Evolutionary conservation across 2,888 invertebrate species (phyloP).

Genomic region (Drosophila atroscutellata): DNA sequence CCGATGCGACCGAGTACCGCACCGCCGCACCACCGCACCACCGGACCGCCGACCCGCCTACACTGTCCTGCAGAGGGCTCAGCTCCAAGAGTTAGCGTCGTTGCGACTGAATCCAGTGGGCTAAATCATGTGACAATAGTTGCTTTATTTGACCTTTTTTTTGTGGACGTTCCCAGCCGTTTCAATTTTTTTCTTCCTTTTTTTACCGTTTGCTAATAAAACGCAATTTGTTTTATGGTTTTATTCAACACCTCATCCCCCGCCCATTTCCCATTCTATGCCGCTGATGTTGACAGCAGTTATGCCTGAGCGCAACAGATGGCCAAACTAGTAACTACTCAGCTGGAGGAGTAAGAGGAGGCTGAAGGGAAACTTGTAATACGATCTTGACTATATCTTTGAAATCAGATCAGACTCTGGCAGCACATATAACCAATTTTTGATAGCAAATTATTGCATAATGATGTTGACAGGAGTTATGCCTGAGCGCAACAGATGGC

Average conservation of each 20-base stretch:
- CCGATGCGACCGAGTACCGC: slow-evolving; percentile 32
- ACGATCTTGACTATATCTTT: not conserved
- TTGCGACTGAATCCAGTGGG: slow-evolving; percentile 32
- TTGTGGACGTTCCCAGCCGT: slow-evolving; percentile 16
- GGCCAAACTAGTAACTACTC: not conserved
- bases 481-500: slow-evolving; percentile 26
- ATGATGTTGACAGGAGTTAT: not conserved
- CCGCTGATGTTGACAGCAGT: not conserved
- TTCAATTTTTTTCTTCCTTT: slow-evolving; percentile 8
- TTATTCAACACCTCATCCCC: slow-evolving; percentile 13
- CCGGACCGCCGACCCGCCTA: not conserved
- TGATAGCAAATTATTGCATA: too few species aligned
- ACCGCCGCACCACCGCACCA: not conserved
- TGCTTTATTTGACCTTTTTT: slow-evolving; percentile 55
- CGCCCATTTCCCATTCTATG: not conserved
- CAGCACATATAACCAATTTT: not conserved
- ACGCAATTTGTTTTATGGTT: slow-evolving; percentile 73
- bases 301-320: slow-evolving; percentile 26
- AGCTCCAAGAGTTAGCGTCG: slow-evolving; percentile 20
- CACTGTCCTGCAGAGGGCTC: slow-evolving; percentile 20
- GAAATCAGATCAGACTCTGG: not conserved
- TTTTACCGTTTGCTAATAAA: slow-evolving; percentile 66
- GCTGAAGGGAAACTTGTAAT: too few species aligned
- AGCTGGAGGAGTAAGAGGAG: not conserved
- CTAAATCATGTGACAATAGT: slow-evolving; percentile 76